Percentiles rank a stretch among this genome's conserved stretches.
phyloP scores from a whole-genome alignment of 1,140 invertebrate species.

The Brevipalpus yothersi region DNA sequence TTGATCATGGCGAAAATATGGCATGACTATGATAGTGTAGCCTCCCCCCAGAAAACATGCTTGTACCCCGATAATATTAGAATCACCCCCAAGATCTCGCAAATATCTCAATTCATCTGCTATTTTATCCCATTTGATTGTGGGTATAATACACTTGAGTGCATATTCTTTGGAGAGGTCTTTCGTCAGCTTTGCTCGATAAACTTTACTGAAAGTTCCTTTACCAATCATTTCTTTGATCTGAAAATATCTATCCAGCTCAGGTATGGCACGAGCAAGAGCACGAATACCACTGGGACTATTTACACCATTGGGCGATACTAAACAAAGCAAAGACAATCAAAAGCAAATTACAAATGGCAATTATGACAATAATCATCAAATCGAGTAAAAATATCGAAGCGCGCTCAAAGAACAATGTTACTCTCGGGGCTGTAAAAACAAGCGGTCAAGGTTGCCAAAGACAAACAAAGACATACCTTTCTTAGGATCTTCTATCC shows the following conservation, averaged over 20 bases:
- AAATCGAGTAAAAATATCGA: not conserved
- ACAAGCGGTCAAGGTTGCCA: too few species aligned
- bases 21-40: conserved; percentile 69
- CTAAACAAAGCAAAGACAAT: not conserved
- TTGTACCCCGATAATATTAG: conserved; percentile 56
- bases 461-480: not conserved
- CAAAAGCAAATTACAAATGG: not conserved
- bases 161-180: conserved; percentile 11
- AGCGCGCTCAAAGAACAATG: too few species aligned
- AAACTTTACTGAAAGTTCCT: conserved; percentile 16
- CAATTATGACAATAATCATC: not conserved
- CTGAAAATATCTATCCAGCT: conserved; percentile 1
- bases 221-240: conserved; percentile 14
- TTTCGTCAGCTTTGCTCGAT: conserved; percentile 6
- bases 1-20: conserved; percentile 52
- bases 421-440: too few species aligned
- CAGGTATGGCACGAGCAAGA: not conserved
- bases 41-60: conserved; percentile 48
- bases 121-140: conserved; percentile 13
- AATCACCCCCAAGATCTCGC: conserved; percentile 29
- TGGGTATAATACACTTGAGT: conserved; percentile 15
- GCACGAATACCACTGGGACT: not conserved
- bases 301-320: not conserved
- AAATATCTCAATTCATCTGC: conserved; percentile 14
- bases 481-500: conserved; percentile 11